Conservation (phyloP, 1,140 invertebrate genomes). For the Leptopilina clavipes region DNA sequence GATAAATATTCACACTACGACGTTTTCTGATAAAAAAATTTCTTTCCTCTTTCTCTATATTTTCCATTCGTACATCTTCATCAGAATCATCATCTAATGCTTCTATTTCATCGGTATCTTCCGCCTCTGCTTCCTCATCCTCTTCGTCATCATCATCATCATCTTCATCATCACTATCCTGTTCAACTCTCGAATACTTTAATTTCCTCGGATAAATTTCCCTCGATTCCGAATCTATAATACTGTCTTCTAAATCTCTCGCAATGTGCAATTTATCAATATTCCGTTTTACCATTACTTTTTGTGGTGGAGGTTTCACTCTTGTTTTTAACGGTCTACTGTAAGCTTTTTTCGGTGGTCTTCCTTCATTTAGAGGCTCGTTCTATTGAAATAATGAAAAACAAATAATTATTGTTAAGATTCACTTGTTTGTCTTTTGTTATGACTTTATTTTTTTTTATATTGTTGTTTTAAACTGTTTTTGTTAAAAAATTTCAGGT, state of each 20-base stretch:
- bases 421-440: constrained; percentile 46
- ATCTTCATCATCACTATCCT: not conserved
- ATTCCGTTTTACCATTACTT: constrained; percentile 63
- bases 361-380: constrained; percentile 55
- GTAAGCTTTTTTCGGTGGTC: constrained; percentile 62
- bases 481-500: too few relatives aligned
- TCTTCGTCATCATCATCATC: constrained; percentile 43
- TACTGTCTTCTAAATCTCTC: not conserved
- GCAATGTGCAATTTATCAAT: not conserved
- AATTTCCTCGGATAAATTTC: constrained; percentile 35
- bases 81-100: constrained; percentile 36
- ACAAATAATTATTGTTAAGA: constrained; percentile 1
- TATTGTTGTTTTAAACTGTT: too few relatives aligned
- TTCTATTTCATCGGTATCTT: constrained; percentile 36
- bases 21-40: constrained; percentile 47
- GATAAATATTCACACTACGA: constrained; percentile 52
- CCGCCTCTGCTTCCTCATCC: constrained; percentile 45
- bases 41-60: constrained; percentile 44
- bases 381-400: constrained; percentile 55
- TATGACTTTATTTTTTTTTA: not conserved
- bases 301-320: constrained; percentile 55
- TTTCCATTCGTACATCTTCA: constrained; percentile 40
- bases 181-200: not conserved
- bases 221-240: not conserved
- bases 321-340: constrained; percentile 49